Percentiles rank a stretch among this genome's conserved stretches.
Conservation (phyloP, 2,113 vertebrate species). For the Elephas maximus region DNA sequence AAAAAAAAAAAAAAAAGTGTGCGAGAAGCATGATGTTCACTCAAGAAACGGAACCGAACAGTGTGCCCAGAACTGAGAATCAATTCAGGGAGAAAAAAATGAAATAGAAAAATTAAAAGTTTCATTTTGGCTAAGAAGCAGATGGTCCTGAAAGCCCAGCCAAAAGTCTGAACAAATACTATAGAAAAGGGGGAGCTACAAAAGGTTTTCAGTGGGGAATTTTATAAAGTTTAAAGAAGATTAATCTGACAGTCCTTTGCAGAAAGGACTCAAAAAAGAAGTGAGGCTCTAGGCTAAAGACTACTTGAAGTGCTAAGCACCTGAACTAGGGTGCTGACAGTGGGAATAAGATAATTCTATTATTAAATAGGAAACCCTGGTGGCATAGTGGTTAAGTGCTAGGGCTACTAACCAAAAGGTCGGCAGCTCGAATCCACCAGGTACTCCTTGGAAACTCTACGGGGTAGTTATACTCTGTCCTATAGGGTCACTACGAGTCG, state of each 20-base stretch:
- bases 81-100: background rate
- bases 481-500: too few species aligned
- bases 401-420: too few species aligned
- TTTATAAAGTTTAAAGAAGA: background rate
- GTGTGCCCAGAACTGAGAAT: background rate
- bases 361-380: too few species aligned
- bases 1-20: too few species aligned
- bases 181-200: background rate
- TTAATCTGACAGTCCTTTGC: background rate
- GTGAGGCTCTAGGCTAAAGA: background rate
- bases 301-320: background rate
- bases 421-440: too few species aligned
- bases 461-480: too few species aligned
- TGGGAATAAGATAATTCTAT: background rate
- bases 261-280: background rate
- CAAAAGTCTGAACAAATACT: background rate
- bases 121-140: background rate
- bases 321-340: background rate
- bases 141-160: background rate
- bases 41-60: background rate
- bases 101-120: background rate
- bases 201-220: background rate
- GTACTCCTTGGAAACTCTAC: too few species aligned
- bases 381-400: too few species aligned
- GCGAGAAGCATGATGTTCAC: background rate